Evolutionary conservation across 2,888 invertebrate genomes (phyloP).

Genomic region (Pseudococcus longispinus): DNA sequence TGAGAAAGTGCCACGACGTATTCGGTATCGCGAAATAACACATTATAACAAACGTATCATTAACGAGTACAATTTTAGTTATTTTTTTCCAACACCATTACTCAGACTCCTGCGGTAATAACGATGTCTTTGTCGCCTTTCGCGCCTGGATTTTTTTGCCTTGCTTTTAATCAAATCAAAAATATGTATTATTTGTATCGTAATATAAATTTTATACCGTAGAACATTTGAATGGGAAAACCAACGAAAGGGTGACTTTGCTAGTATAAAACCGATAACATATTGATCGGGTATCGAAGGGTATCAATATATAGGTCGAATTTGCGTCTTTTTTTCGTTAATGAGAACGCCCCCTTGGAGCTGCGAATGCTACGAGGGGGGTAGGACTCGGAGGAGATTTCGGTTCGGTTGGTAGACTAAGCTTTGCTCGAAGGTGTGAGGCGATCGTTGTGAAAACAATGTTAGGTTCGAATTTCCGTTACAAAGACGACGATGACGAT

Average conservation of each 20-base stretch:
- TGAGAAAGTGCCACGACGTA: background rate
- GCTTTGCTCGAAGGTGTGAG: background rate
- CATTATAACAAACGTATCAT: conserved; percentile 24
- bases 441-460: background rate
- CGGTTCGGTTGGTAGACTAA: background rate
- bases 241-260: background rate
- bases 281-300: background rate
- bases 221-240: background rate
- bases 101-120: conserved; percentile 23
- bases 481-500: background rate
- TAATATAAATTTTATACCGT: background rate
- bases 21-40: background rate
- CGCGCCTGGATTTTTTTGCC: background rate
- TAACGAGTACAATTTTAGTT: conserved; percentile 7
- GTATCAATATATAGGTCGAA: background rate
- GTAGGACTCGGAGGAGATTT: background rate
- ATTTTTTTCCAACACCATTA: background rate
- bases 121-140: background rate
- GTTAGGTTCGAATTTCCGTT: background rate
- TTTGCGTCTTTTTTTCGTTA: background rate
- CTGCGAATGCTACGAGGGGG: background rate
- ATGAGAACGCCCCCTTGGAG: conserved; percentile 11
- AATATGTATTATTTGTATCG: background rate
- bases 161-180: background rate
- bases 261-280: background rate